Evolutionary conservation across 1,140 invertebrate genomes (phyloP).

Genomic region (Archivesica marissinica): DNA sequence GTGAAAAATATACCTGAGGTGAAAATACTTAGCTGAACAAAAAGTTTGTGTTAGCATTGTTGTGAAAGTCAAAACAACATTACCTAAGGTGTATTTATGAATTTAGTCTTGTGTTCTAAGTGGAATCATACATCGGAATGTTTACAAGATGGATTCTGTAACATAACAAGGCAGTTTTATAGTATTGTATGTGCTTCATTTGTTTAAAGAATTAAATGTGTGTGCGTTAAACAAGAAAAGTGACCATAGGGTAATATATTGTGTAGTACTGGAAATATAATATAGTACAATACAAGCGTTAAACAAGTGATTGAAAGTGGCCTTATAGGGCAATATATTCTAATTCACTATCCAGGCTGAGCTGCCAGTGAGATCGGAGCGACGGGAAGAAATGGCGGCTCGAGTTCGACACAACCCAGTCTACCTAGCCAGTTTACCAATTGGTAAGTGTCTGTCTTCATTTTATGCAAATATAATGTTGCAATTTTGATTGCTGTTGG

Average conservation of each 20-base stretch:
- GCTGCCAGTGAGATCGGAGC: neutral
- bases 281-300: neutral
- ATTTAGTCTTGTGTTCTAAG: neutral
- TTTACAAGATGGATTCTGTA: neutral
- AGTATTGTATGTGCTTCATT: neutral
- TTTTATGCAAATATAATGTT: neutral
- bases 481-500: neutral
- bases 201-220: neutral
- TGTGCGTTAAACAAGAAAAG: neutral
- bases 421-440: constrained; percentile 26
- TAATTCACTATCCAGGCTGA: constrained; percentile 1
- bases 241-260: no score
- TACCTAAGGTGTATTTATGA: no score
- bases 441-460: constrained; percentile 34
- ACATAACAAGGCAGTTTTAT: neutral
- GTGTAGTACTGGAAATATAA: no score
- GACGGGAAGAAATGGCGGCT: constrained; percentile 31
- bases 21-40: neutral
- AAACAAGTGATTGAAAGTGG: neutral
- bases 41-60: neutral
- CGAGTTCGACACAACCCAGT: constrained; percentile 15
- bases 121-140: neutral
- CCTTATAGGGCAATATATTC: neutral
- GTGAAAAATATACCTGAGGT: neutral
- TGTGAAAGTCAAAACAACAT: no score